These are phyloP conservation scores for Brassicogethes aeneus DNA, from an alignment of 2,888 invertebrate species.

Conservation along the genomic window DNA sequence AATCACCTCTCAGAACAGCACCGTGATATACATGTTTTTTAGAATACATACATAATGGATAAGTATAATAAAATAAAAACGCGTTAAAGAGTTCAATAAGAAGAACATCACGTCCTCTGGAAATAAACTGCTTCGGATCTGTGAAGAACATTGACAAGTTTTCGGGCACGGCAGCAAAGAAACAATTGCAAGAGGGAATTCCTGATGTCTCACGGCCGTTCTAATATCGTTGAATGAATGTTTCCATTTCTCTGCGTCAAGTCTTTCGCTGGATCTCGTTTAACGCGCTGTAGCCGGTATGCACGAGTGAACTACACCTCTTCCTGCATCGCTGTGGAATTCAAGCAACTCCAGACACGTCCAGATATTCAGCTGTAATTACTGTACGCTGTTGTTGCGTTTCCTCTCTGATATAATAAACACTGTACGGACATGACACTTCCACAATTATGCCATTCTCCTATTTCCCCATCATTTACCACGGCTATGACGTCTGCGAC, in stretches of 20 bases:
- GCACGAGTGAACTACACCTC: slow-evolving; percentile 30
- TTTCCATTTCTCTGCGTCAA: slow-evolving; percentile 36
- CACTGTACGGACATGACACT: slow-evolving; percentile 16
- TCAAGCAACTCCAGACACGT: slow-evolving; percentile 36
- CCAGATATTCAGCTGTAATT: slow-evolving; percentile 37
- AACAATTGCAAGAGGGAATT: slow-evolving; percentile 32
- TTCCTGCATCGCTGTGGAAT: slow-evolving; percentile 31
- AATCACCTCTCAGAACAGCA: no score
- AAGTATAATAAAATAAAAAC: slow-evolving; percentile 6
- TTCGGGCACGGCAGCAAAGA: slow-evolving; percentile 20
- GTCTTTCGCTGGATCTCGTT: slow-evolving; percentile 15
- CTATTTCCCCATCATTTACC: not conserved
- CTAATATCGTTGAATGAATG: slow-evolving; percentile 36
- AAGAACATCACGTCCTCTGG: slow-evolving; percentile 22
- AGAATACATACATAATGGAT: no score
- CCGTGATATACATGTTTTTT: no score
- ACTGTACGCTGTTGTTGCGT: slow-evolving; percentile 32
- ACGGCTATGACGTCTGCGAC: not conserved
- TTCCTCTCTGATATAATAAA: slow-evolving; percentile 32
- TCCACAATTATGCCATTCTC: not conserved
- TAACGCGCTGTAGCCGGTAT: slow-evolving; percentile 26
- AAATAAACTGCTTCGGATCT: slow-evolving; percentile 22
- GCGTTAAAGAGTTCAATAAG: slow-evolving; percentile 22
- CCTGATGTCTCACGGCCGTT: slow-evolving; percentile 30
- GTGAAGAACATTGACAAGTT: slow-evolving; percentile 14